Percentiles rank a stretch among this genome's conserved stretches.
Conservation (phyloP, 2,113 vertebrate genomes). For the Tragulus kanchil region DNA sequence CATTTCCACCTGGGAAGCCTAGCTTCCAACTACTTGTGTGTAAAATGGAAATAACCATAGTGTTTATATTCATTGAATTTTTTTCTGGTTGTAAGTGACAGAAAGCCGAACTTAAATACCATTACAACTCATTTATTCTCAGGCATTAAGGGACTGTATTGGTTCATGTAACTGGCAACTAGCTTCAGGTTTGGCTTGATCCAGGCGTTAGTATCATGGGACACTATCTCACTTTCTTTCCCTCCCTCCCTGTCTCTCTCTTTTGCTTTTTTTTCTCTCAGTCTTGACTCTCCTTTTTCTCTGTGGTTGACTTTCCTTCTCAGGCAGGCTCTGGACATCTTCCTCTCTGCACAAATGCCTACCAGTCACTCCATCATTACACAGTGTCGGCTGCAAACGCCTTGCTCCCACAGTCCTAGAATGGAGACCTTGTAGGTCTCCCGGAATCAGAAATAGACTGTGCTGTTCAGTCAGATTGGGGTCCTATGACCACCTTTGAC, state of each 20-base stretch:
- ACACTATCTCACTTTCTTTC: accelerated
- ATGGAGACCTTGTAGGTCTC: background rate
- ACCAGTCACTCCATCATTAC: background rate
- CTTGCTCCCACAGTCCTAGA: background rate
- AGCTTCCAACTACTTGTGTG: background rate
- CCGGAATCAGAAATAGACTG: background rate
- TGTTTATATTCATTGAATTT: background rate
- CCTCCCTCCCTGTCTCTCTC: accelerated
- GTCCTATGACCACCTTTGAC: background rate
- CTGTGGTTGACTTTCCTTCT: background rate
- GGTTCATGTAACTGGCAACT: background rate
- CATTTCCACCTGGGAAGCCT: background rate
- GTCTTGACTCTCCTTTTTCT: background rate
- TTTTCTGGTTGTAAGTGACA: background rate
- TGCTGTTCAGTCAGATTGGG: background rate
- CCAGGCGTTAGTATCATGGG: background rate
- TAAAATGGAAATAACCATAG: background rate
- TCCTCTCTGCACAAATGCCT: background rate
- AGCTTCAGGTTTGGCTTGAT: constrained; percentile 62
- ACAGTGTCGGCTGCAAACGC: background rate
- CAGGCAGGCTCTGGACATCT: background rate
- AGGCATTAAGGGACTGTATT: background rate
- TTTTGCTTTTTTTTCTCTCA: background rate
- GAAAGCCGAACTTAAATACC: background rate
- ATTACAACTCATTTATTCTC: background rate